These are phyloP conservation scores for Tapera naevia DNA, from an alignment of 2,797 vertebrate species.

Conservation along the genomic window DNA sequence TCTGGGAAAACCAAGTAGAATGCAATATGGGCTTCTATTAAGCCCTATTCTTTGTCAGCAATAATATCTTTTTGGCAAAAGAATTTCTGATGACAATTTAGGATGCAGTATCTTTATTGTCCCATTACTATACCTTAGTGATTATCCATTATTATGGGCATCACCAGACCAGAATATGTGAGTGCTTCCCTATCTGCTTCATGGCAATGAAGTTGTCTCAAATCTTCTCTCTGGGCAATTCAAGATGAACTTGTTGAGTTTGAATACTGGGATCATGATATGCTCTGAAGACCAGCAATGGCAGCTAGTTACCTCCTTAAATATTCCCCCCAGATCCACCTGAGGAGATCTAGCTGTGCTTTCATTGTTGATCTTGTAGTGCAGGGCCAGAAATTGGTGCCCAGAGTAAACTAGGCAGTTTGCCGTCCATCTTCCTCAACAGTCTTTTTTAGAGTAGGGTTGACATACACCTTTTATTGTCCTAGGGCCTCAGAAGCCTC, in stretches of 20 bases:
- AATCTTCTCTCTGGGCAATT: neutral
- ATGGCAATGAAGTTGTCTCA: neutral
- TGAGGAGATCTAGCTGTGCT: neutral
- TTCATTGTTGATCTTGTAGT: neutral
- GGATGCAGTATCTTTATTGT: neutral
- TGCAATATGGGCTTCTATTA: neutral
- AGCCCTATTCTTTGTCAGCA: neutral
- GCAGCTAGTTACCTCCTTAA: neutral
- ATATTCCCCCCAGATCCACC: neutral
- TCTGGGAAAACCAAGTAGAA: neutral
- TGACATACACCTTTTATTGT: neutral
- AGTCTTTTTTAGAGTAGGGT: neutral
- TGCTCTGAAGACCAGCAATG: neutral
- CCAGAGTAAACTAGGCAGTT: neutral
- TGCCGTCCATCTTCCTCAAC: neutral
- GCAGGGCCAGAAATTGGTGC: neutral
- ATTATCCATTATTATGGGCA: neutral
- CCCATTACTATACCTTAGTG: neutral
- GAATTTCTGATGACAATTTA: neutral
- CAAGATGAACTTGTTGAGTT: neutral
- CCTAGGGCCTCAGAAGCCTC: neutral
- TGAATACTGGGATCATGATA: neutral
- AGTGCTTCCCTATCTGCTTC: neutral
- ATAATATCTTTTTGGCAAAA: neutral
- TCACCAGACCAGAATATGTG: neutral